These are phyloP conservation scores for Hippopotamus amphibius DNA, from an alignment of 2,113 vertebrate genomes.

Conservation along the genomic window DNA sequence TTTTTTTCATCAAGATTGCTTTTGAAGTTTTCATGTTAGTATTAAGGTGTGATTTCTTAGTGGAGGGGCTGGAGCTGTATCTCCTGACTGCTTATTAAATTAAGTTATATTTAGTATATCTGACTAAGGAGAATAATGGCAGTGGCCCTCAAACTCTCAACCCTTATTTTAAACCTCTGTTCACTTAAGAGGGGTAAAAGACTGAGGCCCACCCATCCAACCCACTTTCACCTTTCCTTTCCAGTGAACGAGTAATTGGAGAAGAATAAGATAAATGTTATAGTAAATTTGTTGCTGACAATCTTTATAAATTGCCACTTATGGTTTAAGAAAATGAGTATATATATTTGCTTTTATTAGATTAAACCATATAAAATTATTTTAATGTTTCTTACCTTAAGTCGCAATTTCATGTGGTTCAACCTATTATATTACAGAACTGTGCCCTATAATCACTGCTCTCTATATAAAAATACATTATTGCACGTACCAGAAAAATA, in stretches of 20 bases:
- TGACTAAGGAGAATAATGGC: background rate
- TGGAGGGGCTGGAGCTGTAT: background rate
- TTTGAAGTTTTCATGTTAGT: slow-evolving; percentile 45
- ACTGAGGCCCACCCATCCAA: background rate
- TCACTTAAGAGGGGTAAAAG: background rate
- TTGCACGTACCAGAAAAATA: background rate
- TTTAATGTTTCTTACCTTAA: background rate
- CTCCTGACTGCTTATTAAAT: slow-evolving; percentile 31
- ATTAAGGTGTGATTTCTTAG: slow-evolving; percentile 8
- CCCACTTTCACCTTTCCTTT: background rate
- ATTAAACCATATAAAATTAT: slow-evolving; percentile 13
- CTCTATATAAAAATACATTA: background rate
- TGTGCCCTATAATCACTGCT: background rate
- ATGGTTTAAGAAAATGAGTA: background rate
- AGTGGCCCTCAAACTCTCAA: background rate
- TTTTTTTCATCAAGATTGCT: background rate
- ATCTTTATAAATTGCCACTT: background rate
- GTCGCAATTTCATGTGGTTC: background rate
- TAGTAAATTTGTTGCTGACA: background rate
- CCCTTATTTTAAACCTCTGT: background rate
- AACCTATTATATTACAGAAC: background rate
- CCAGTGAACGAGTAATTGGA: background rate
- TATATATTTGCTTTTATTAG: background rate
- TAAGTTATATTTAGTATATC: background rate
- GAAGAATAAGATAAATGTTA: background rate